Evolutionary conservation across 2,797 vertebrate genomes (phyloP).

Genomic region (Fundulus diaphanus): DNA sequence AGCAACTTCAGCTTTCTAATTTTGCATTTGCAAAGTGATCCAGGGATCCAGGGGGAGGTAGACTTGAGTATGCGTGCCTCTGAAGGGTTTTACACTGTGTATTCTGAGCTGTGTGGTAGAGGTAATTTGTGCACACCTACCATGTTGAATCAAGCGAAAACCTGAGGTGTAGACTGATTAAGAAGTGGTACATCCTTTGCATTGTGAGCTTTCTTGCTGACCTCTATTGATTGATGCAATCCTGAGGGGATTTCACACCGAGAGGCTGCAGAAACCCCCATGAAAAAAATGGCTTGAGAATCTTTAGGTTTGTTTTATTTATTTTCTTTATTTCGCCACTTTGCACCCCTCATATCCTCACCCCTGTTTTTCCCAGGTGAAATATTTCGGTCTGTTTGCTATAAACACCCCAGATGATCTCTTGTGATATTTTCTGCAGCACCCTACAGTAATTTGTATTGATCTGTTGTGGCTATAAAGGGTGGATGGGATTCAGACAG

Average conservation of each 20-base stretch:
- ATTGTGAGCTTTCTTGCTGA: slow-evolving; percentile 1
- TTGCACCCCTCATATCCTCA: not conserved
- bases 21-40: not conserved
- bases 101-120: not conserved
- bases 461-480: slow-evolving; percentile 27
- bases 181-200: not conserved
- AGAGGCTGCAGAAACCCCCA: not conserved
- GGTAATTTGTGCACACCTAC: not conserved
- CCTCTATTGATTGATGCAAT: not conserved
- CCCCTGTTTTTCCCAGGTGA: not conserved
- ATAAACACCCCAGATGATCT: slow-evolving; percentile 19
- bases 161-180: not conserved
- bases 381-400: slow-evolving; percentile 12
- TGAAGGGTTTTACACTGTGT: not conserved
- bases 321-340: not conserved
- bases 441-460: slow-evolving; percentile 23
- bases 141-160: not conserved
- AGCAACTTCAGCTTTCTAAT: not conserved
- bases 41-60: not conserved
- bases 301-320: not conserved
- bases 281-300: not conserved
- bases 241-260: not conserved
- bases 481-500: slow-evolving; percentile 16
- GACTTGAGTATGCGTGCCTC: not conserved
- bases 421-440: slow-evolving; percentile 13